Conservation (phyloP, 1,140 invertebrate species). For the Lasioglossum baleicum region DNA sequence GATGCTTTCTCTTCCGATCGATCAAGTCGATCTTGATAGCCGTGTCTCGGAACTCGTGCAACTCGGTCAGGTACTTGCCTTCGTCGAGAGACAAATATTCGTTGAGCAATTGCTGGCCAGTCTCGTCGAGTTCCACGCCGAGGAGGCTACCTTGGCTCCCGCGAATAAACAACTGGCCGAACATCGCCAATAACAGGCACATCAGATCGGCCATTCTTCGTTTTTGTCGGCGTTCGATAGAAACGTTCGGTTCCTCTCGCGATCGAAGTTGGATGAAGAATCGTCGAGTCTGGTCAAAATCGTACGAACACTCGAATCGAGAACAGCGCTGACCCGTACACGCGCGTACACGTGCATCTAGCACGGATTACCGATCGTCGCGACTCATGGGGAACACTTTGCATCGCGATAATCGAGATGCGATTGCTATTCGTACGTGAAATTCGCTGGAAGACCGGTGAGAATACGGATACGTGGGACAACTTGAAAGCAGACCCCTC, state of each 20-base stretch:
- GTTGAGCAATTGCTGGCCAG: constrained; percentile 69
- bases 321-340: neutral
- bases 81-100: constrained; percentile 69
- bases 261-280: too few relatives aligned
- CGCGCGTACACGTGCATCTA: neutral
- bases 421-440: too few relatives aligned
- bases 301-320: neutral
- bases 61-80: constrained; percentile 65
- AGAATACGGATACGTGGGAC: neutral
- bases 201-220: constrained; percentile 37
- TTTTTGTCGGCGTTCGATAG: neutral
- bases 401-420: neutral
- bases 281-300: neutral
- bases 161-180: constrained; percentile 40
- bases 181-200: constrained; percentile 48
- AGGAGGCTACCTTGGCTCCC: constrained; percentile 53
- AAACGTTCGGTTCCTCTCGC: neutral
- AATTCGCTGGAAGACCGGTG: neutral
- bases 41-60: constrained; percentile 71
- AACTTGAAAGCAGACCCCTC: too few relatives aligned
- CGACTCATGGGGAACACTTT: neutral
- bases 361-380: neutral
- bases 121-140: constrained; percentile 63
- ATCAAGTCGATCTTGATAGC: constrained; percentile 74
- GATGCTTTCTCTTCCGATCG: constrained; percentile 61